Conservation (phyloP, 2,797 vertebrate species). For the Lophius americanus region DNA sequence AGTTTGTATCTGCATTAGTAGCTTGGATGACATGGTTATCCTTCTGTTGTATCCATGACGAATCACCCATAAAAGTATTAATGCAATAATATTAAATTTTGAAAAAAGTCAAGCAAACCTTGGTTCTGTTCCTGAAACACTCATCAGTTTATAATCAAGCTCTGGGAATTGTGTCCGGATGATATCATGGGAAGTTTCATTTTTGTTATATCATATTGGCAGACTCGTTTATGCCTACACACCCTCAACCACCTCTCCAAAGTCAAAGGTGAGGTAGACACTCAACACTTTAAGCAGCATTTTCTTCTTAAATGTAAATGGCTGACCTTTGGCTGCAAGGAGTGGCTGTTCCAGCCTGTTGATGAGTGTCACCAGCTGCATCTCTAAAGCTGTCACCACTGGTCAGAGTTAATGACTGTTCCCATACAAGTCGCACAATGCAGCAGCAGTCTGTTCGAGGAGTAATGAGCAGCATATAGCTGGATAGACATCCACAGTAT, state of each 20-base stretch:
- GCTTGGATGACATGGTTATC: slow-evolving; percentile 5
- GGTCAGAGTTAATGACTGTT: slow-evolving; percentile 37
- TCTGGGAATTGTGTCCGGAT: slow-evolving; percentile 39
- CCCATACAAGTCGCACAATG: slow-evolving; percentile 25
- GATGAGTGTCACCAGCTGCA: slow-evolving; percentile 28
- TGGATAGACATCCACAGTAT: slow-evolving; percentile 14
- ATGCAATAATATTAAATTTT: slow-evolving; percentile 32
- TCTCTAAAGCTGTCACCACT: slow-evolving; percentile 15
- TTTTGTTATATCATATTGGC: slow-evolving; percentile 25
- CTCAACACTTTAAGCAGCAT: slow-evolving; percentile 6
- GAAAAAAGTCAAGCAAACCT: slow-evolving; percentile 25
- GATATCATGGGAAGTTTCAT: slow-evolving; percentile 32
- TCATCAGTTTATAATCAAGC: slow-evolving; percentile 42
- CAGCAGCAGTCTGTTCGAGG: slow-evolving; percentile 33
- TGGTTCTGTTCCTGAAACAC: slow-evolving; percentile 19
- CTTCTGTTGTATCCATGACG: background rate
- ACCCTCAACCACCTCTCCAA: slow-evolving; percentile 19
- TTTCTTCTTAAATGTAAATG: slow-evolving; percentile 35
- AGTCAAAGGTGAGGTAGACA: slow-evolving; percentile 39
- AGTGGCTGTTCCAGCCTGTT: slow-evolving; percentile 28
- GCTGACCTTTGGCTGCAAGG: slow-evolving; percentile 7
- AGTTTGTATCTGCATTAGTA: no score
- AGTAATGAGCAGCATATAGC: slow-evolving; percentile 66
- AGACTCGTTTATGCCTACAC: slow-evolving; percentile 42
- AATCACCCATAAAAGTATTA: slow-evolving; percentile 11